Percentiles rank a stretch among this genome's conserved stretches.
Conservation (phyloP, 2,797 vertebrate species). For the Danio choprae region DNA sequence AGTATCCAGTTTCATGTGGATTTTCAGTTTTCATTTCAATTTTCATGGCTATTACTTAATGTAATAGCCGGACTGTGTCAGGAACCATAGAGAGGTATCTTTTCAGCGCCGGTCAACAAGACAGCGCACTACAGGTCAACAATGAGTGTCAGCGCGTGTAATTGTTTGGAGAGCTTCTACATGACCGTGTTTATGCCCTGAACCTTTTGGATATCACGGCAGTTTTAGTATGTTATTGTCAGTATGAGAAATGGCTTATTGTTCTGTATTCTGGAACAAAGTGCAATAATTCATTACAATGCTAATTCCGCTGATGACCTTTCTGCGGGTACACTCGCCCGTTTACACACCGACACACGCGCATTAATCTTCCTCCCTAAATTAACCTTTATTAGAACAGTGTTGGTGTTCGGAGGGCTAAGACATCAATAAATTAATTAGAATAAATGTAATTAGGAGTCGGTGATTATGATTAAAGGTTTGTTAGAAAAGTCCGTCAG, state of each 20-base stretch:
- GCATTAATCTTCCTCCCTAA: slow-evolving; percentile 58
- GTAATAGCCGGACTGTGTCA: background rate
- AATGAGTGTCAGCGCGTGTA: slow-evolving; percentile 40
- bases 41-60: too few relatives aligned
- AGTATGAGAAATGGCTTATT: slow-evolving; percentile 47
- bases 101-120: slow-evolving; percentile 29
- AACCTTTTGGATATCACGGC: slow-evolving; percentile 42
- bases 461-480: slow-evolving; percentile 57
- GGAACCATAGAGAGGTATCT: slow-evolving; percentile 10
- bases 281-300: slow-evolving; percentile 59
- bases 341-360: slow-evolving; percentile 51
- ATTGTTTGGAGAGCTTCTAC: slow-evolving; percentile 39
- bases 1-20: background rate
- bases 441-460: slow-evolving; percentile 58
- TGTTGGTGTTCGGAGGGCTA: slow-evolving; percentile 49
- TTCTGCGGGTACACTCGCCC: slow-evolving; percentile 37
- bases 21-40: background rate
- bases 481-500: slow-evolving; percentile 51
- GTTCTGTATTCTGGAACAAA: slow-evolving; percentile 46
- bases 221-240: slow-evolving; percentile 43
- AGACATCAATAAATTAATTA: slow-evolving; percentile 55
- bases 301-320: slow-evolving; percentile 55
- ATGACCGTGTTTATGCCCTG: slow-evolving; percentile 16
- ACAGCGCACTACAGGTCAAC: slow-evolving; percentile 32
- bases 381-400: slow-evolving; percentile 59